Conservation (phyloP, 1,140 invertebrate genomes). For the Artemia franciscana region DNA sequence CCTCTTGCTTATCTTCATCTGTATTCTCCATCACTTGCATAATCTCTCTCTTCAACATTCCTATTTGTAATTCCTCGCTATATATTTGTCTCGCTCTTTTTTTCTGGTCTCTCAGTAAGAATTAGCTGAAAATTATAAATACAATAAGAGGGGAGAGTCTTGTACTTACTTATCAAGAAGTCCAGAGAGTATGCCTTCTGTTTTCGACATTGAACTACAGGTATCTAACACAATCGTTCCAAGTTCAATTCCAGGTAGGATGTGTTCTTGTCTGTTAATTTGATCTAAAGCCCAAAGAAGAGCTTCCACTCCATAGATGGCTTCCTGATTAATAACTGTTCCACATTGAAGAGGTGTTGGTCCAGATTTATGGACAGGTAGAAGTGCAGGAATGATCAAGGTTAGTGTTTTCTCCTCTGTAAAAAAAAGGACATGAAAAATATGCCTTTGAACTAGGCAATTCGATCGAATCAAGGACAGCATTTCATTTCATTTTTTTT, state of each 20-base stretch:
- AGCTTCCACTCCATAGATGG: constrained; percentile 23
- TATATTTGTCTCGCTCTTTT: too few relatives aligned
- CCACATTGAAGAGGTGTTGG: constrained; percentile 12
- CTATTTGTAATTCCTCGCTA: too few relatives aligned
- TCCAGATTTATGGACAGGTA: constrained; percentile 17
- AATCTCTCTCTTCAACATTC: too few relatives aligned
- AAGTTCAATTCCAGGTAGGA: constrained; percentile 16
- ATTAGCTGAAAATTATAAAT: too few relatives aligned
- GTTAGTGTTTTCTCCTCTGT: constrained; percentile 3
- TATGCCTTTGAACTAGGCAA: too few relatives aligned
- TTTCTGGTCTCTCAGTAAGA: too few relatives aligned
- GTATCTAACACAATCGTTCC: constrained; percentile 17
- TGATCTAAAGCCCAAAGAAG: constrained; percentile 25
- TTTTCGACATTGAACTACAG: constrained; percentile 15
- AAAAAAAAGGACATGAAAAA: not conserved
- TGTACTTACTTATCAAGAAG: not conserved
- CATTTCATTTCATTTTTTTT: too few relatives aligned
- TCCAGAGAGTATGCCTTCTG: constrained; percentile 4
- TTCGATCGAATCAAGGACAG: too few relatives aligned
- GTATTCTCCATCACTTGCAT: too few relatives aligned
- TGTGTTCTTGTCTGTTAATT: constrained; percentile 19
- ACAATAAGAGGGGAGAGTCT: too few relatives aligned
- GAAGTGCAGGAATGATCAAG: constrained; percentile 14
- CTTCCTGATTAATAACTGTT: constrained; percentile 13
- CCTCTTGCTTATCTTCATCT: too few relatives aligned